phyloP scores from a whole-genome alignment of 2,888 invertebrate species.

The Theretra japonica region DNA sequence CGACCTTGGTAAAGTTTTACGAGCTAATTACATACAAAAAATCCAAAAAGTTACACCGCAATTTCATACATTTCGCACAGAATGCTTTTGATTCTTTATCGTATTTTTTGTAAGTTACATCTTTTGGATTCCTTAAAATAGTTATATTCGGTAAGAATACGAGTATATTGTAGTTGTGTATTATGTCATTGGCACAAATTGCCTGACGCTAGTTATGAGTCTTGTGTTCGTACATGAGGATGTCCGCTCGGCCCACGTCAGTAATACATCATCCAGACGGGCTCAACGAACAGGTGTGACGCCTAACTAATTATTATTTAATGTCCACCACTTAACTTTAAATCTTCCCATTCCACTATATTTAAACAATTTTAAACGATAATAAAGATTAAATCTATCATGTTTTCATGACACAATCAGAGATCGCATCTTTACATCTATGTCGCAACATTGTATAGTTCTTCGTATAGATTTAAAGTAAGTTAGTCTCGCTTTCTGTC shows the following conservation, averaged over 20 bases:
- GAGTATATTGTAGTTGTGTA: conserved; percentile 39
- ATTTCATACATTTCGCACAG: conserved; percentile 39
- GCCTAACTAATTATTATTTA: not conserved
- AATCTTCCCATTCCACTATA: too few species aligned
- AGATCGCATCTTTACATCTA: too few species aligned
- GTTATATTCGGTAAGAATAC: not conserved
- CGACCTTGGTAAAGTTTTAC: conserved; percentile 56
- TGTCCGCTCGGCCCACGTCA: conserved; percentile 72
- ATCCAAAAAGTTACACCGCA: not conserved
- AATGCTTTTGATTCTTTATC: conserved; percentile 39
- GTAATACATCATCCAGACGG: conserved; percentile 53
- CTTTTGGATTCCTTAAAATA: not conserved
- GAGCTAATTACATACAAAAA: conserved; percentile 15
- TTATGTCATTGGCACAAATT: conserved; percentile 74
- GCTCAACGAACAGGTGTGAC: conserved; percentile 35
- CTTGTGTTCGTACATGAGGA: conserved; percentile 79
- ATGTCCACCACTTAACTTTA: too few species aligned
- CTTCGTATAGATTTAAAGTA: conserved; percentile 24
- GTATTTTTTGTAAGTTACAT: not conserved
- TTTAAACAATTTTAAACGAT: too few species aligned
- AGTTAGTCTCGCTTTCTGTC: conserved; percentile 30
- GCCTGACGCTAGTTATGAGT: conserved; percentile 63
- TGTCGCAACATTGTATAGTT: not conserved
- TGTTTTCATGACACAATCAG: too few species aligned
- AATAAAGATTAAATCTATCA: too few species aligned